Percentiles rank a stretch among this genome's conserved stretches.
Evolutionary conservation across 2,797 vertebrate species (phyloP).

Genomic region (Eulemur albifrons): DNA sequence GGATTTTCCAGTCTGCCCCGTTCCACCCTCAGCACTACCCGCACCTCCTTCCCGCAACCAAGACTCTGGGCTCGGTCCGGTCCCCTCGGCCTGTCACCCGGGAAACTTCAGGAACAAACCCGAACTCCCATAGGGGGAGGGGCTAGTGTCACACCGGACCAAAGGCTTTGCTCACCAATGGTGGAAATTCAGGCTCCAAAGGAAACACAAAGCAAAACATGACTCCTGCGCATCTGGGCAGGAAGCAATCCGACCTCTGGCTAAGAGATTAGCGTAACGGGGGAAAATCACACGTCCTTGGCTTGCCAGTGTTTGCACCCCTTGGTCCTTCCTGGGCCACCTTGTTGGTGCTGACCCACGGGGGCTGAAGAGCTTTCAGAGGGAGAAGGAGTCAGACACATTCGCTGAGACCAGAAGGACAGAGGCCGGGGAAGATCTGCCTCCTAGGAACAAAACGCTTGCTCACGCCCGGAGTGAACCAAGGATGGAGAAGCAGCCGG

Average conservation of each 20-base stretch:
- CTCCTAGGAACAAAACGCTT: not conserved
- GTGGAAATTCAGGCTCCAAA: not conserved
- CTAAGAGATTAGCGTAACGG: not conserved
- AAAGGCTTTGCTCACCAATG: not conserved
- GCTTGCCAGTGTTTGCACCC: not conserved
- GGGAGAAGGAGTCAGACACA: not conserved
- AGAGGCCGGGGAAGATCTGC: not conserved
- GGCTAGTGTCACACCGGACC: not conserved
- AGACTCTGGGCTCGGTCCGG: not conserved
- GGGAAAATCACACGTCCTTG: not conserved
- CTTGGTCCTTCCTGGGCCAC: not conserved
- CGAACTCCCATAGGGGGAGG: not conserved
- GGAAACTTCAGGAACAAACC: not conserved
- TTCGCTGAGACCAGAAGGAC: not conserved
- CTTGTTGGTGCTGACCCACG: rapidly evolving
- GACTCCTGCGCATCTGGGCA: not conserved
- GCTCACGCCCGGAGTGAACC: not conserved
- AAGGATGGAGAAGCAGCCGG: not conserved
- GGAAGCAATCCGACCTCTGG: not conserved
- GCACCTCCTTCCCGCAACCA: not conserved
- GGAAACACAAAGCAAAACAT: not conserved
- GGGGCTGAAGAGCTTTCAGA: not conserved
- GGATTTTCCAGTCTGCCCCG: not conserved
- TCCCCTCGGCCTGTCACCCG: not conserved
- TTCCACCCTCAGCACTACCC: not conserved